These are phyloP conservation scores for Hirundo rustica DNA, from an alignment of 2,797 vertebrate species.

Conservation along the genomic window DNA sequence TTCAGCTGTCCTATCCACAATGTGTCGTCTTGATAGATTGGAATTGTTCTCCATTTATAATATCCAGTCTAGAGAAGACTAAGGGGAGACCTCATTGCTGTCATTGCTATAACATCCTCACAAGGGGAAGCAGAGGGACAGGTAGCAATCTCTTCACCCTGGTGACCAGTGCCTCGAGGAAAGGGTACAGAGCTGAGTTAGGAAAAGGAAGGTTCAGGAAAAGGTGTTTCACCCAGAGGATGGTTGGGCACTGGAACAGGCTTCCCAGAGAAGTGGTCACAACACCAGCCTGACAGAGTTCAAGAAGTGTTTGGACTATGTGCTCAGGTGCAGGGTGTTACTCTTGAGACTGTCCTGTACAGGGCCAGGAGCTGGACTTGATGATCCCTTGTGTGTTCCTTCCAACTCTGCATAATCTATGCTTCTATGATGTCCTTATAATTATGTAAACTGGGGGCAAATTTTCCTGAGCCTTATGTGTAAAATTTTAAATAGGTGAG, in stretches of 20 bases:
- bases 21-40: background rate
- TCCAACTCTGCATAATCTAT: background rate
- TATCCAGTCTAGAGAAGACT: background rate
- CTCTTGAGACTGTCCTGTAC: no score
- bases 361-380: background rate
- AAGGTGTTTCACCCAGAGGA: background rate
- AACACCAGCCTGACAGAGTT: background rate
- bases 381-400: background rate
- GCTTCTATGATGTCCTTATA: background rate
- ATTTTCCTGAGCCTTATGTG: background rate
- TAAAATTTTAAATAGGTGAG: background rate
- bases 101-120: background rate
- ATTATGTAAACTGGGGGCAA: background rate
- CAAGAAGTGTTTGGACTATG: background rate
- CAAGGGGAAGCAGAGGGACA: background rate
- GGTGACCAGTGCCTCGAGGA: accelerated
- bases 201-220: background rate
- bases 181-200: background rate
- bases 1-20: background rate
- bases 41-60: background rate
- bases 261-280: background rate
- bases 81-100: background rate
- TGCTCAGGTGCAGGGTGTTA: background rate
- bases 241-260: background rate
- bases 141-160: background rate